phyloP scores from a whole-genome alignment of 1,140 invertebrate species.

The Elymnias hypermnestra region DNA sequence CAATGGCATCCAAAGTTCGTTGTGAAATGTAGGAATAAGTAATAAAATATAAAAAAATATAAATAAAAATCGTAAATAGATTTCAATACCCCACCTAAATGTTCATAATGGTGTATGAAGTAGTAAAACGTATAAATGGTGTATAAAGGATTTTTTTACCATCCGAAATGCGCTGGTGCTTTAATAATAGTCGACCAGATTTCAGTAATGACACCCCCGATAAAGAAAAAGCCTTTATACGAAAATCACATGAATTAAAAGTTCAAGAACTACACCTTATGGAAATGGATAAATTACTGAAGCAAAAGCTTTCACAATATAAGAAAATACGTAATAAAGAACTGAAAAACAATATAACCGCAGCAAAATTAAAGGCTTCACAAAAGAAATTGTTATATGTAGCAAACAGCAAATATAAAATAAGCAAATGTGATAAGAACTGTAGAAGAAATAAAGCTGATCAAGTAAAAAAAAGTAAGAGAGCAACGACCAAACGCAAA shows the following conservation, averaged over 20 bases:
- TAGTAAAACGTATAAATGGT: no score
- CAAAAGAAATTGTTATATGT: slow-evolving; percentile 11
- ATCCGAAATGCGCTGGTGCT: slow-evolving; percentile 12
- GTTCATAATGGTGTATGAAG: no score
- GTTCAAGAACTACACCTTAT: slow-evolving; percentile 13
- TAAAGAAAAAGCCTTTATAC: background rate
- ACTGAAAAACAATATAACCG: slow-evolving; percentile 2
- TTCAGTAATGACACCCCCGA: background rate
- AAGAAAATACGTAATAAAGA: slow-evolving; percentile 3
- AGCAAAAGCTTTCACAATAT: slow-evolving; percentile 6
- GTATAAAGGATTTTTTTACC: no score
- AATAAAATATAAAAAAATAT: no score
- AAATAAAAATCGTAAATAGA: no score
- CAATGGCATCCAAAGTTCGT: no score
- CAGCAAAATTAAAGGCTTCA: slow-evolving; percentile 16
- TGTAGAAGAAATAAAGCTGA: no score
- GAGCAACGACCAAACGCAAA: no score
- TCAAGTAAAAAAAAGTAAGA: no score
- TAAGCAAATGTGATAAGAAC: slow-evolving; percentile 1
- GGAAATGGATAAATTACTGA: slow-evolving; percentile 6
- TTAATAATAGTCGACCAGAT: background rate
- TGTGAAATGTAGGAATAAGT: no score
- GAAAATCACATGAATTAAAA: slow-evolving; percentile 13
- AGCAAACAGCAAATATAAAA: slow-evolving; percentile 9
- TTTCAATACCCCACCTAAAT: no score